A percentile compares a stretch with the other conserved stretches of the same genome.
These are phyloP conservation scores for Protomyctophum bolini DNA, from an alignment of 2,113 vertebrate species.

Conservation along the genomic window DNA sequence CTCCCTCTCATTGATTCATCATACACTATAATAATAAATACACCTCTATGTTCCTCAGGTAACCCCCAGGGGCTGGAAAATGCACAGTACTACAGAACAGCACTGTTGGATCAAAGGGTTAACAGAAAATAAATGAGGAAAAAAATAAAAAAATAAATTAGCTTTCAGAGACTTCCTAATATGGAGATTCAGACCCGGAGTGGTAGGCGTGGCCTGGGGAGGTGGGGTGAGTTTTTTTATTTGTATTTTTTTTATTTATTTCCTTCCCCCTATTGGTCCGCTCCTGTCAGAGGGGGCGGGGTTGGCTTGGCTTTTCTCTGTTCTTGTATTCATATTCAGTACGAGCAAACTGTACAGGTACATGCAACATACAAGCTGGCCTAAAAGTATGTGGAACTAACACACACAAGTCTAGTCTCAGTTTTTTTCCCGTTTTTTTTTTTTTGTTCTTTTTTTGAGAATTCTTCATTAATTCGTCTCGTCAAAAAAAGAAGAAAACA, in stretches of 20 bases:
- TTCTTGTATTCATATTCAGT: constrained; percentile 92
- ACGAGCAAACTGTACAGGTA: constrained; percentile 99
- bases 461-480: constrained; percentile 70
- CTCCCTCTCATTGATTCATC: constrained; percentile 59
- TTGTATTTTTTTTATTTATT: too few species aligned
- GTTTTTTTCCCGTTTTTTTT: constrained; percentile 70
- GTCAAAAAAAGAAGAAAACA: constrained; percentile 73
- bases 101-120: constrained; percentile 88
- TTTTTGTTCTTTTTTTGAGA: constrained; percentile 67
- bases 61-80: constrained; percentile 78
- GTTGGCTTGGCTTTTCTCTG: constrained; percentile 97
- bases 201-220: constrained; percentile 82
- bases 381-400: constrained; percentile 94
- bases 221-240: too few species aligned
- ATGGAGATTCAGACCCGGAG: constrained; percentile 91
- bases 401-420: constrained; percentile 92
- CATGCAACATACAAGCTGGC: constrained; percentile 99
- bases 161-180: constrained; percentile 77
- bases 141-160: constrained; percentile 36
- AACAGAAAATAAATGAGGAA: constrained; percentile 64
- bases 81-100: constrained; percentile 90
- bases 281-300: constrained; percentile 79
- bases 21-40: constrained; percentile 82
- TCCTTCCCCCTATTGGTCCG: constrained; percentile 66
- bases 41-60: constrained; percentile 85